A percentile compares a stretch with the other conserved stretches of the same genome.
Conservation (phyloP, 2,797 vertebrate genomes). For the Luscinia megarhynchos region DNA sequence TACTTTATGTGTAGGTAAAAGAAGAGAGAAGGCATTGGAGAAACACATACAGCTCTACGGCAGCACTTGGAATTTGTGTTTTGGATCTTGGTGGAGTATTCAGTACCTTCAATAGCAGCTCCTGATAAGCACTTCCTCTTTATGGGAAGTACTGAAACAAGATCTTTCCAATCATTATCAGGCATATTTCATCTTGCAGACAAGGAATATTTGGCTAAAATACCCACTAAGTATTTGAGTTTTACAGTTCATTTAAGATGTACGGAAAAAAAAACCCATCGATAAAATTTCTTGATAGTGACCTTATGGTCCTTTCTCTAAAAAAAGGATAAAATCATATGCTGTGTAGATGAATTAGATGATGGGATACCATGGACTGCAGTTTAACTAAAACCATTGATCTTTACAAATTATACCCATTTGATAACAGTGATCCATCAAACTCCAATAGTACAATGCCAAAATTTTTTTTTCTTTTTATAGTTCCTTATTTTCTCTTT, state of each 20-base stretch:
- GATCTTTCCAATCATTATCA: constrained; percentile 14
- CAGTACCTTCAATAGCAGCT: background rate
- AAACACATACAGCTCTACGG: background rate
- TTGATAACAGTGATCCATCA: constrained; percentile 71
- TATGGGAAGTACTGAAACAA: constrained; percentile 1
- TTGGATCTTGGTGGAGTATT: background rate
- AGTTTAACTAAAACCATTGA: constrained; percentile 64
- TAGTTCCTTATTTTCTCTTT: background rate
- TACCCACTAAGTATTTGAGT: constrained; percentile 21
- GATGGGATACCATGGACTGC: constrained; percentile 1
- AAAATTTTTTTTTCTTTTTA: constrained; percentile 22
- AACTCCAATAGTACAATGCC: constrained; percentile 55
- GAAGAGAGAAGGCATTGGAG: background rate
- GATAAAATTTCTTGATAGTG: constrained; percentile 53
- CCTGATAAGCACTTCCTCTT: background rate
- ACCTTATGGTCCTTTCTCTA: constrained; percentile 43
- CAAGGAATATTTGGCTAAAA: constrained; percentile 34
- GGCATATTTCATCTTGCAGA: constrained; percentile 45
- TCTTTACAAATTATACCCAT: constrained; percentile 68
- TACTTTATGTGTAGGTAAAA: background rate
- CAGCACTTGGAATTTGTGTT: background rate
- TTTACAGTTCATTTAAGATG: constrained; percentile 16
- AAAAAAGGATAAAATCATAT: constrained; percentile 17
- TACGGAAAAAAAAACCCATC: background rate
- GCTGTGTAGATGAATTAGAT: constrained; percentile 60